Evolutionary conservation across 2,888 invertebrate genomes (phyloP).

Genomic region (Chrysopilus asiliformis): DNA sequence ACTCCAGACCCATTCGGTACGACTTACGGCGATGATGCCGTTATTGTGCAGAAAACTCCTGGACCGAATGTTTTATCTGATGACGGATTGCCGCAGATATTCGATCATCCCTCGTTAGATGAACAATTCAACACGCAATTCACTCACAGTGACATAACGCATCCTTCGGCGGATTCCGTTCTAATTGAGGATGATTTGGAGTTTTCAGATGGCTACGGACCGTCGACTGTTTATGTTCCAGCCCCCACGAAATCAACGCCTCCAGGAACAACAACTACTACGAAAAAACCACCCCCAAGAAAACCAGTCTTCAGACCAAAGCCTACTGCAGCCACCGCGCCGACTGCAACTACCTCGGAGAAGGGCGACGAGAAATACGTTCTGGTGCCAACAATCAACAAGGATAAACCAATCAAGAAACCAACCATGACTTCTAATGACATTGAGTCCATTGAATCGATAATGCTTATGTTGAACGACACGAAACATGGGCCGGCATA

Average conservation of each 20-base stretch:
- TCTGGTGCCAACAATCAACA: slow-evolving; percentile 42
- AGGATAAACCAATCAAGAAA: slow-evolving; percentile 26
- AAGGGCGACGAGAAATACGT: slow-evolving; percentile 35
- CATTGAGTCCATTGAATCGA: slow-evolving; percentile 44
- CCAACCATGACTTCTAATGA: slow-evolving; percentile 20
- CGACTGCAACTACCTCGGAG: slow-evolving; percentile 25
- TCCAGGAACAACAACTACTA: slow-evolving; percentile 17
- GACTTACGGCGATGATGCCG: slow-evolving; percentile 5
- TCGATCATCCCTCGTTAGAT: slow-evolving; percentile 18
- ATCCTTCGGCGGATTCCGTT: slow-evolving; percentile 49
- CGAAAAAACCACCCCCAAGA: slow-evolving; percentile 34
- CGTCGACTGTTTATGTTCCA: slow-evolving; percentile 26
- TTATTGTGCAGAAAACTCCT: slow-evolving; percentile 8
- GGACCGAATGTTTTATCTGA: slow-evolving; percentile 11
- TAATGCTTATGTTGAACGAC: slow-evolving; percentile 50
- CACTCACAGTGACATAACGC: slow-evolving; percentile 45
- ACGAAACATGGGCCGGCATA: slow-evolving; percentile 33
- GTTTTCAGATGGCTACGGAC: slow-evolving; percentile 41
- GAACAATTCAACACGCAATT: slow-evolving; percentile 25
- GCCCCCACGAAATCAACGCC: slow-evolving; percentile 31
- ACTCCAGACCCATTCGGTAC: slow-evolving; percentile 14
- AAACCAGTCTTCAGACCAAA: slow-evolving; percentile 46
- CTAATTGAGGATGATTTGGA: slow-evolving; percentile 43
- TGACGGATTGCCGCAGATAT: slow-evolving; percentile 12
- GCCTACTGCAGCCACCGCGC: slow-evolving; percentile 28